phyloP scores from a whole-genome alignment of 2,113 vertebrate species.

The Halichoeres trimaculatus region DNA sequence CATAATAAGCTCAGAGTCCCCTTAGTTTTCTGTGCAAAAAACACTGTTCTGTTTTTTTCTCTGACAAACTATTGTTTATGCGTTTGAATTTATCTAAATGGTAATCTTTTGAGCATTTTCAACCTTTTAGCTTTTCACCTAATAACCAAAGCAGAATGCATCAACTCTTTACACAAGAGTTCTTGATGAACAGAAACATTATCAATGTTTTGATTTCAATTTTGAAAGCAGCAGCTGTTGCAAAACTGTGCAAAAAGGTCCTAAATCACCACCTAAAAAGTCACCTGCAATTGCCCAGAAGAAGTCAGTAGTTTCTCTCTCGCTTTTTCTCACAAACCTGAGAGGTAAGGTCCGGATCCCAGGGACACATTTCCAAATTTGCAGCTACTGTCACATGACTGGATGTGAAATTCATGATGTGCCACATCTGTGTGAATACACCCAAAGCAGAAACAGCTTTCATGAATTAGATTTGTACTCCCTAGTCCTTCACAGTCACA shows the following conservation, averaged over 20 bases:
- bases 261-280: constrained; percentile 30
- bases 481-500: not conserved
- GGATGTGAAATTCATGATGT: not conserved
- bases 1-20: too few species aligned
- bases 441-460: too few species aligned
- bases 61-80: too few species aligned
- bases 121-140: too few species aligned
- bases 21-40: too few species aligned
- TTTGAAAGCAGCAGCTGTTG: constrained; percentile 19
- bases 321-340: too few species aligned
- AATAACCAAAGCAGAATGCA: too few species aligned
- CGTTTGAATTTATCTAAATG: too few species aligned
- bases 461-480: constrained; percentile 24
- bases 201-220: not conserved
- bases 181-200: constrained; percentile 18
- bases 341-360: constrained; percentile 1
- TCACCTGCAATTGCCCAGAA: too few species aligned
- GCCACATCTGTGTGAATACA: not conserved
- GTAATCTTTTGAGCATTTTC: too few species aligned
- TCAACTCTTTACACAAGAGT: constrained; percentile 1
- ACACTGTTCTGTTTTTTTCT: too few species aligned
- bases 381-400: not conserved
- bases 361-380: not conserved
- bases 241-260: constrained; percentile 2
- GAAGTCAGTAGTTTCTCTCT: not conserved